Evolutionary conservation across 2,888 invertebrate genomes (phyloP).

Genomic region (Coelogynopora nodosa): DNA sequence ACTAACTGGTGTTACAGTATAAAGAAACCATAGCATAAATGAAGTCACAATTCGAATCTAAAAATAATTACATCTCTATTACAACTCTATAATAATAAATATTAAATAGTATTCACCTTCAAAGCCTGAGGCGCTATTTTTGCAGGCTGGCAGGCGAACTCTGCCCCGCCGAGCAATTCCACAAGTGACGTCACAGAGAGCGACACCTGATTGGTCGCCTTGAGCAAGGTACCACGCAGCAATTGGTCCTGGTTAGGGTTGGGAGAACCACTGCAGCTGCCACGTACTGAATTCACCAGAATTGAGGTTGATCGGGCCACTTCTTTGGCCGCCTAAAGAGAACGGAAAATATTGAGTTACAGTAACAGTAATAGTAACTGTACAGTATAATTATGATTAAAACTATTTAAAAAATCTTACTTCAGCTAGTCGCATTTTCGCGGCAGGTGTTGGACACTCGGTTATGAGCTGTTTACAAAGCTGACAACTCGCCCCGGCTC

Average conservation of each 20-base stretch:
- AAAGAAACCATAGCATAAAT: no score
- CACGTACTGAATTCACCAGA: constrained; percentile 52
- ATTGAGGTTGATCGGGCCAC: background rate
- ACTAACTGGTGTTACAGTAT: no score
- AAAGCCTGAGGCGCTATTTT: constrained; percentile 72
- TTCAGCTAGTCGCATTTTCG: background rate
- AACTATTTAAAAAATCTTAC: background rate
- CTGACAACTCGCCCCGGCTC: background rate
- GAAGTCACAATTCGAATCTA: no score
- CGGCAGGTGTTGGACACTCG: background rate
- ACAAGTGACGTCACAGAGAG: constrained; percentile 81
- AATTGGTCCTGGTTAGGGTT: constrained; percentile 70
- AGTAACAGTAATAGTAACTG: no score
- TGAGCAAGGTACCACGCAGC: constrained; percentile 63
- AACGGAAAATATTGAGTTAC: no score
- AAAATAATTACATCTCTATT: no score
- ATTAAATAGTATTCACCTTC: no score
- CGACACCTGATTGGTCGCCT: constrained; percentile 78
- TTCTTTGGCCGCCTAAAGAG: background rate
- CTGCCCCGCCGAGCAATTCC: constrained; percentile 85
- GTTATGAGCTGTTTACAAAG: background rate
- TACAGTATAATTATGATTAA: no score
- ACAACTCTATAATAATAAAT: no score
- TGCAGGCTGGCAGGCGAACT: constrained; percentile 86
- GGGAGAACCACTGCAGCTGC: constrained; percentile 78